Percentiles rank a stretch among this genome's conserved stretches.
These are phyloP conservation scores for Chamaea fasciata DNA, from an alignment of 2,113 vertebrate species.

Conservation along the genomic window DNA sequence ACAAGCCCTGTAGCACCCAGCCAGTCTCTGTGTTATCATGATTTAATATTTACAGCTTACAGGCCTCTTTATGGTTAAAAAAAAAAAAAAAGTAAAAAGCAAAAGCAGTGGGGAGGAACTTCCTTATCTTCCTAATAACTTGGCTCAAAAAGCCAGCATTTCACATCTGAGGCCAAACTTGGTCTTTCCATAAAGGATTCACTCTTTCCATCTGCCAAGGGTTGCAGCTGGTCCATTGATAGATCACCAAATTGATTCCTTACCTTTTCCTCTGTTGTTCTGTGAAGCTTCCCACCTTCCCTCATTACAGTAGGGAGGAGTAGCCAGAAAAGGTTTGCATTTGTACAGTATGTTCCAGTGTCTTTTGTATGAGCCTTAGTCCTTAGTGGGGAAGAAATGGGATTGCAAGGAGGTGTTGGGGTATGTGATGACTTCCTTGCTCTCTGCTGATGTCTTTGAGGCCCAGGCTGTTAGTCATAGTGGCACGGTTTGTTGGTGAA, in stretches of 20 bases:
- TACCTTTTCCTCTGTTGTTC: neutral
- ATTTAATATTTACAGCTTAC: neutral
- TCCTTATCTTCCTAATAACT: neutral
- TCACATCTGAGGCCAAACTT: neutral
- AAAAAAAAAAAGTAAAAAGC: neutral
- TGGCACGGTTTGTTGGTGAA: neutral
- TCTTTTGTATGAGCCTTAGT: neutral
- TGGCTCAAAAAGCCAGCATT: neutral
- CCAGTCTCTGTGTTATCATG: neutral
- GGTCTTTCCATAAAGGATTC: neutral
- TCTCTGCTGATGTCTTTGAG: neutral
- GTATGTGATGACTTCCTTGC: neutral
- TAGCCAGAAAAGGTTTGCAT: neutral
- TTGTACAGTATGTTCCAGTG: rapidly evolving
- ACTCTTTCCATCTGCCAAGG: neutral
- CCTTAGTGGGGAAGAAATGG: neutral
- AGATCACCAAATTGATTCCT: neutral
- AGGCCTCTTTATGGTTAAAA: neutral
- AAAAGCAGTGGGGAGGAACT: neutral
- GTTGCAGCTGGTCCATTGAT: rapidly evolving
- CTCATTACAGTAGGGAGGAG: neutral
- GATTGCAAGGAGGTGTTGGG: neutral
- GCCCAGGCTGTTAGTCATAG: neutral
- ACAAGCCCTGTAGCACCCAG: neutral
- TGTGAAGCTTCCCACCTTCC: neutral